Percentiles rank a stretch among this genome's conserved stretches.
Conservation (phyloP, 1,140 invertebrate species). For the fruit fly (Drosophila melanogaster) region DNA sequence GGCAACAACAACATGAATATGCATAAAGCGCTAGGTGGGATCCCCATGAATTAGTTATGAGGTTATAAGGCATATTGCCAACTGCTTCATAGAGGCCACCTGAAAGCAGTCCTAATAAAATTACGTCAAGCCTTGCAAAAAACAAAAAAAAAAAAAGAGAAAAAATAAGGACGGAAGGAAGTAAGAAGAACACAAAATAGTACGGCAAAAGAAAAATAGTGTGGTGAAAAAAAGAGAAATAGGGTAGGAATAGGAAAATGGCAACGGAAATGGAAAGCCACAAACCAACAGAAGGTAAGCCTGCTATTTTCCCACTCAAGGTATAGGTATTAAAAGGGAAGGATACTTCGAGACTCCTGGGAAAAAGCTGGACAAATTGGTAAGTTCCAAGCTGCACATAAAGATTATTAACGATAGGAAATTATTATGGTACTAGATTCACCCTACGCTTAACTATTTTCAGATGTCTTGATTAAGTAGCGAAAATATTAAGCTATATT, state of each 20-base stretch:
- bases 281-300: slow-evolving; percentile 2
- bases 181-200: slow-evolving; percentile 15
- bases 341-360: neutral
- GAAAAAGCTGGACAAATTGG: neutral
- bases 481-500: neutral
- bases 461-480: no score
- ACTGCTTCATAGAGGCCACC: slow-evolving; percentile 31
- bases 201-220: slow-evolving; percentile 1
- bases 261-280: slow-evolving; percentile 8
- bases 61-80: slow-evolving; percentile 58
- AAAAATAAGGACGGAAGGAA: neutral
- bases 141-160: slow-evolving; percentile 8
- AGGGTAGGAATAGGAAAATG: slow-evolving; percentile 4
- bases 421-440: no score
- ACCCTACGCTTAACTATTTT: no score
- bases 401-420: neutral
- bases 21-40: slow-evolving; percentile 66
- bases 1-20: slow-evolving; percentile 60
- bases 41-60: slow-evolving; percentile 72
- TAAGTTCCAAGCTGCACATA: neutral
- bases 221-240: neutral
- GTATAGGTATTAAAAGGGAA: neutral
- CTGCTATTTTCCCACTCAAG: slow-evolving; percentile 1
- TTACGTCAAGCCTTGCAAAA: slow-evolving; percentile 40
- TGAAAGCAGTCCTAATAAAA: slow-evolving; percentile 51